Conservation (phyloP, 2,797 vertebrate species). For the Schizothorax lantsangensis region DNA sequence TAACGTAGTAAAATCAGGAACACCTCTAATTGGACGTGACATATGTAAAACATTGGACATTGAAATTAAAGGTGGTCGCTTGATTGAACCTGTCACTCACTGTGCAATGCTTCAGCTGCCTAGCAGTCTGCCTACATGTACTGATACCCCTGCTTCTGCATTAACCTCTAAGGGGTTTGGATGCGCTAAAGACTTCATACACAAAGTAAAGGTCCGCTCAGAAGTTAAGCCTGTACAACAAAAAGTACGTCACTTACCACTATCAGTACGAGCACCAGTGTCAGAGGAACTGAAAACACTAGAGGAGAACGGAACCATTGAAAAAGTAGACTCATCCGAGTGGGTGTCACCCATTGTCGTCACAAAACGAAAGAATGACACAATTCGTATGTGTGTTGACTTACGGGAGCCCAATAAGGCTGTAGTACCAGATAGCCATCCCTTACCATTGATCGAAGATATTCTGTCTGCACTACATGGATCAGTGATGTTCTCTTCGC, state of each 20-base stretch:
- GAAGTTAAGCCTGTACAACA: background rate
- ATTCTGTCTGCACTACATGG: conserved; percentile 1
- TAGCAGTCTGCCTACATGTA: too few species aligned
- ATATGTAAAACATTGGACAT: background rate
- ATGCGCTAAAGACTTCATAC: background rate
- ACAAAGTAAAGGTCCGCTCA: too few species aligned
- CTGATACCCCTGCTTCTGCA: background rate
- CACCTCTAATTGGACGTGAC: background rate
- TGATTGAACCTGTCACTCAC: background rate
- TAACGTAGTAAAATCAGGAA: conserved; percentile 4
- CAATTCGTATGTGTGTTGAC: background rate
- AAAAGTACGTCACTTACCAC: too few species aligned
- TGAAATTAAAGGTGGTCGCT: too few species aligned
- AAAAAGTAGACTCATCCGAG: background rate
- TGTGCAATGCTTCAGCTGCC: background rate
- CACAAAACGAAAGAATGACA: background rate
- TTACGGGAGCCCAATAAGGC: background rate
- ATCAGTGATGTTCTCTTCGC: background rate
- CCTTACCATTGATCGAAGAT: background rate
- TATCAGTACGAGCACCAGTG: too few species aligned
- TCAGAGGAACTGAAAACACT: background rate
- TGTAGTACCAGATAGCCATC: background rate
- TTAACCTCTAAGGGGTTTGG: background rate
- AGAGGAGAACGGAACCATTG: background rate
- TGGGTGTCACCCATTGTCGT: background rate